These are phyloP conservation scores for Phrynocephalus forsythii DNA, from an alignment of 2,797 vertebrate species.

Conservation along the genomic window DNA sequence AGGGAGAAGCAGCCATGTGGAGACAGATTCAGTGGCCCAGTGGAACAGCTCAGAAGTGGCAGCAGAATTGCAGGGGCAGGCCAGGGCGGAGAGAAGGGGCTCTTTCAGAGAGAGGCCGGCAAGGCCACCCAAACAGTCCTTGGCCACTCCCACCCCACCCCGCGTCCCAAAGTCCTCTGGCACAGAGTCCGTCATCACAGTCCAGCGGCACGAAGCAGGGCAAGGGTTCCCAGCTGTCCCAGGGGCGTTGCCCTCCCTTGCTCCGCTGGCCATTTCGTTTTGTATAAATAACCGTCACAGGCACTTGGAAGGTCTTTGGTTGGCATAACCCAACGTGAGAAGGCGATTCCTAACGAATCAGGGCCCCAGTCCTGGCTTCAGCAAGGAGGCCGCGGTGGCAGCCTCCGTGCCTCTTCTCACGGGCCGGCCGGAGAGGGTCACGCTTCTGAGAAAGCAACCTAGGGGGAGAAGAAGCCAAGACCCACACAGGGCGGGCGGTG, in stretches of 20 bases:
- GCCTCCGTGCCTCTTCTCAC: slow-evolving; percentile 66
- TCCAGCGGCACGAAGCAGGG: slow-evolving; percentile 63
- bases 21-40: slow-evolving; percentile 52
- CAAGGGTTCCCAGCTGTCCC: slow-evolving; percentile 51
- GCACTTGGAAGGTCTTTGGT: slow-evolving; percentile 99
- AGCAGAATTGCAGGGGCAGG: slow-evolving; percentile 46
- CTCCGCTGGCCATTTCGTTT: slow-evolving; percentile 80
- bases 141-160: slow-evolving; percentile 40
- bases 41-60: slow-evolving; percentile 76
- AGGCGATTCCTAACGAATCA: slow-evolving; percentile 89
- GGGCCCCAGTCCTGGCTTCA: slow-evolving; percentile 86
- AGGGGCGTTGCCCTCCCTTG: slow-evolving; percentile 72
- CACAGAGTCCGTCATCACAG: slow-evolving; percentile 40
- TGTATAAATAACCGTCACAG: slow-evolving; percentile 98
- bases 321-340: slow-evolving; percentile 98
- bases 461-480: slow-evolving; percentile 57
- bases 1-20: slow-evolving; percentile 60
- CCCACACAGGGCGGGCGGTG: slow-evolving; percentile 42
- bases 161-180: neutral
- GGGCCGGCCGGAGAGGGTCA: slow-evolving; percentile 74
- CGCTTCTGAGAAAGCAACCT: slow-evolving; percentile 96
- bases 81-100: slow-evolving; percentile 55
- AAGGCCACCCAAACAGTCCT: slow-evolving; percentile 61
- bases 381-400: slow-evolving; percentile 85
- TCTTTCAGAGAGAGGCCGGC: slow-evolving; percentile 61